Percentiles rank a stretch among this genome's conserved stretches.
Evolutionary conservation across 2,888 invertebrate species (phyloP).

Genomic region (Brachyopa scutellaris): DNA sequence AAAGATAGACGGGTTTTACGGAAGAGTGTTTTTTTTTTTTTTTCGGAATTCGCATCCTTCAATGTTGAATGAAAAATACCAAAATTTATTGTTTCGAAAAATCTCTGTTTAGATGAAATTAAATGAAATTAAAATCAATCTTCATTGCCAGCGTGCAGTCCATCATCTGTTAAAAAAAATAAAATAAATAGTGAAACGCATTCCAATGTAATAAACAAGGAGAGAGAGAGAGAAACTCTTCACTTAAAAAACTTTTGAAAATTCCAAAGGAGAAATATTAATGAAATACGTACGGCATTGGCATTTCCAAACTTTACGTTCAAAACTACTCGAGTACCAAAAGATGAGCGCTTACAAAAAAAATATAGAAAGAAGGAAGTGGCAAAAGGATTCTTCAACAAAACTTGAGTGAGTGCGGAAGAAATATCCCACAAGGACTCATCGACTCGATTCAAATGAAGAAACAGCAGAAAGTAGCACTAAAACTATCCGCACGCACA

Average conservation of each 20-base stretch:
- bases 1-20: too few species aligned
- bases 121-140: conserved; percentile 32
- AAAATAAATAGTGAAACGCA: not conserved
- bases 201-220: not conserved
- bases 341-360: not conserved
- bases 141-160: not conserved
- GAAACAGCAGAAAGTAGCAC: conserved; percentile 10
- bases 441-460: conserved; percentile 40
- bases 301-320: conserved; percentile 17
- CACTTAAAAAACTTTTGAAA: conserved; percentile 25
- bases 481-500: conserved; percentile 1
- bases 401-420: not conserved
- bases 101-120: not conserved
- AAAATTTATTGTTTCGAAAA: not conserved
- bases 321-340: conserved; percentile 2
- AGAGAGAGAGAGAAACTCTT: conserved; percentile 4
- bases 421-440: conserved; percentile 31
- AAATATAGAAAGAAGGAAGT: not conserved
- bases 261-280: conserved; percentile 50
- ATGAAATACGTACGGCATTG: conserved; percentile 39
- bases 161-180: not conserved
- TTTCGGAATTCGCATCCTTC: not conserved
- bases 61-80: not conserved
- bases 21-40: not conserved
- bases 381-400: conserved; percentile 3